Base-by-base conservation (phyloP, 2,888 invertebrate species). In the Amphiduros pacificus region DNA sequence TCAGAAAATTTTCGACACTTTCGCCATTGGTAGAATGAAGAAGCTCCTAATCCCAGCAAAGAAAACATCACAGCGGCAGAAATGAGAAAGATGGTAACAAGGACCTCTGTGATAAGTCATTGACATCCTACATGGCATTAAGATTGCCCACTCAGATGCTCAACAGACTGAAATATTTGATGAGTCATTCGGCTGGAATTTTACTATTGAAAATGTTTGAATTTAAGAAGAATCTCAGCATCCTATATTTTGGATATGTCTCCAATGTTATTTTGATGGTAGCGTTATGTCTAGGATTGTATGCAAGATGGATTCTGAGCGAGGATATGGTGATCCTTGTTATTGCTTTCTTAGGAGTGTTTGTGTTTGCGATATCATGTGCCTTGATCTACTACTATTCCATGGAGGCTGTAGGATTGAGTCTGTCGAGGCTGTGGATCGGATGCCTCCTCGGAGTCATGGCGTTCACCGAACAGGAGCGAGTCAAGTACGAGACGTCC, bases 391-490 rank as follows among this genome's bases (percentile, higher is more conserved):
- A 76, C 61, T 79, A 79, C 64, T 78, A 78, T 63, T 71, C 74
- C 28, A 66, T 69, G 60, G 72, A 73, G 20, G 52, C 65, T 4
- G 56, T 78, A 6, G 79, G 79, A n/a, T 68, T 64, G 28, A 68
- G 74, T 1, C 41, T 80, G 36, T 66, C 73, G 20, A 74, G 77
- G 48, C 67, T 79, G 14, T 81, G 80, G 79, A 67, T 78, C 9
- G 80, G 81, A 3, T 74, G 76, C 61, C 70, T 79, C 20, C 68
- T 79, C 1, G 81, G 79, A 20, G 73, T 80, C 17, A 63, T 80
- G 1, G 70, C 74, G 2, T 79, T 79, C 67, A 72, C 78, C 49
- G 69, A 72, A 14, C 50, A 53, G 17, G 51, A 65, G 11, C 66
- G 71, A 24, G 71, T 72, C 36, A 67, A 74, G 57, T 72, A 72